Evolutionary conservation across 2,888 invertebrate species (phyloP).

Genomic region (Cephus nigrinus): DNA sequence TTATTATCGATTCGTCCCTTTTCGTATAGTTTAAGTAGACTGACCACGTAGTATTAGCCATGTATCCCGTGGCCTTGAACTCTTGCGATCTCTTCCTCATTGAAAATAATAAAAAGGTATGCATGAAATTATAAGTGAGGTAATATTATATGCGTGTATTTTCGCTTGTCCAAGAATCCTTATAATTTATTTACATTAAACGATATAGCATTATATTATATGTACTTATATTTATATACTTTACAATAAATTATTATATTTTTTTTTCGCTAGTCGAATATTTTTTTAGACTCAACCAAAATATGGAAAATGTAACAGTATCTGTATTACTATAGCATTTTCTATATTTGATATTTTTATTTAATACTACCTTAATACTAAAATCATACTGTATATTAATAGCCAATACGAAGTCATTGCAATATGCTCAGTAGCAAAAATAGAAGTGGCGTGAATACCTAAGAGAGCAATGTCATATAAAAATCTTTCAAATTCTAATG

Average conservation of each 20-base stretch:
- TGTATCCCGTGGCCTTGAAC: not conserved
- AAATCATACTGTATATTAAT: not conserved
- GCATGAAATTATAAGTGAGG: not conserved
- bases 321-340: not conserved
- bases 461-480: constrained; percentile 11
- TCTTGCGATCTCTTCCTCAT: not conserved
- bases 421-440: constrained; percentile 1
- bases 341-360: not conserved
- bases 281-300: not conserved
- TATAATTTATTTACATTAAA: constrained; percentile 38
- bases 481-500: constrained; percentile 31
- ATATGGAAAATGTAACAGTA: constrained; percentile 3
- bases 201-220: constrained; percentile 35
- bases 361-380: constrained; percentile 2
- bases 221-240: constrained; percentile 42
- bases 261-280: constrained; percentile 1
- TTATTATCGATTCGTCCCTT: not conserved
- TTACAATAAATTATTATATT: constrained; percentile 38
- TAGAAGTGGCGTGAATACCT: not conserved
- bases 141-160: not conserved
- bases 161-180: not conserved
- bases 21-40: not conserved
- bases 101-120: not conserved
- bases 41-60: not conserved
- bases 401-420: not conserved